Evolutionary conservation across 2,797 vertebrate species (phyloP).

Genomic region (Pseudomugil tenellus): DNA sequence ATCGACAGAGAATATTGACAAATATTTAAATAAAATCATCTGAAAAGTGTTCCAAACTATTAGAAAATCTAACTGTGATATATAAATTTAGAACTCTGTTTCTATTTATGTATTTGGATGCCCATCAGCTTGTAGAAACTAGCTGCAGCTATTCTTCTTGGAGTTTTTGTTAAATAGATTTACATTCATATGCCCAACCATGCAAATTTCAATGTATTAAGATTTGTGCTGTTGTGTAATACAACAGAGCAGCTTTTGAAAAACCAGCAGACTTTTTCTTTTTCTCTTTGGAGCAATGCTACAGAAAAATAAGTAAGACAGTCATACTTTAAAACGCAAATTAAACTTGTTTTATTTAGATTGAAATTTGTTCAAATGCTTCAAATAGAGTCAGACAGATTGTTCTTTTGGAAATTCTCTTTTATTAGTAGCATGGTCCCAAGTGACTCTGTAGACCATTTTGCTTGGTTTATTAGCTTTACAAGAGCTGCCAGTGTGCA

Average conservation of each 20-base stretch:
- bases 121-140: too few species aligned
- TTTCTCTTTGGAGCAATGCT: background rate
- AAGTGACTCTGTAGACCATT: conserved; percentile 37
- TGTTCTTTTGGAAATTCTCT: conserved; percentile 27
- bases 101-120: too few species aligned
- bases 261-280: background rate
- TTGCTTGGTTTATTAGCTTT: conserved; percentile 60
- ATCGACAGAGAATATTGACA: too few species aligned
- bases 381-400: conserved; percentile 31
- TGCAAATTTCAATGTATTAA: too few species aligned
- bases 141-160: too few species aligned
- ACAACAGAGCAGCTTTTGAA: background rate
- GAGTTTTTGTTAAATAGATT: too few species aligned
- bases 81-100: too few species aligned
- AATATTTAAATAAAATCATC: background rate
- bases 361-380: conserved; percentile 43
- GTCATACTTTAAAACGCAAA: conserved; percentile 28
- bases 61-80: background rate
- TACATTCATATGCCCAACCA: too few species aligned
- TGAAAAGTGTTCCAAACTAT: background rate
- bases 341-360: conserved; percentile 29
- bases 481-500: conserved; percentile 32
- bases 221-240: too few species aligned
- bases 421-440: conserved; percentile 40
- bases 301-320: conserved; percentile 18